phyloP scores from a whole-genome alignment of 2,113 vertebrate genomes.

The Rhinolophus sinicus region DNA sequence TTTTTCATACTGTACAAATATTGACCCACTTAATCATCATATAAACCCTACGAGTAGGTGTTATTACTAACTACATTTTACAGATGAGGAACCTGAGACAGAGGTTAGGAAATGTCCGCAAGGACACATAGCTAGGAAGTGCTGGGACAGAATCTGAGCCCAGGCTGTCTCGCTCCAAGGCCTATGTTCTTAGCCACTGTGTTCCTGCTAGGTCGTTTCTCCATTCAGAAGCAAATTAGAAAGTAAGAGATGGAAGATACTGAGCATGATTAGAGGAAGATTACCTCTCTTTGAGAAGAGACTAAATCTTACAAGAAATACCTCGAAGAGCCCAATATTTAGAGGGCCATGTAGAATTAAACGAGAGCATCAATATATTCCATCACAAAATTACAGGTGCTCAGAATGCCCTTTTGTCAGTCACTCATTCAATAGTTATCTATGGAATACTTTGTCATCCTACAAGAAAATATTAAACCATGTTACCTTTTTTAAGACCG shows the following conservation, averaged over 20 bases:
- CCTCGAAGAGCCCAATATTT: background rate
- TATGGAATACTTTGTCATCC: background rate
- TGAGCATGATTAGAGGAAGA: background rate
- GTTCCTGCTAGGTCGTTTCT: background rate
- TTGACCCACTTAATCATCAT: conserved; percentile 1
- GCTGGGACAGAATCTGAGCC: background rate
- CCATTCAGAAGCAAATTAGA: background rate
- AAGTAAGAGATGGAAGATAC: background rate
- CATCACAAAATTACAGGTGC: background rate
- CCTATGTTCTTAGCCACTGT: background rate
- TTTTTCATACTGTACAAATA: background rate
- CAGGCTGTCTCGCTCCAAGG: background rate
- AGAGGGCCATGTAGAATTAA: background rate
- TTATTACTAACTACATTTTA: background rate
- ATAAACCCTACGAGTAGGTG: background rate
- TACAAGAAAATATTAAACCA: background rate
- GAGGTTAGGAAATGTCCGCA: background rate
- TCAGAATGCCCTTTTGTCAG: background rate
- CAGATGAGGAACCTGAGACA: background rate
- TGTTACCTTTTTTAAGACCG: background rate
- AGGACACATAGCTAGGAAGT: background rate
- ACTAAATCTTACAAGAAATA: background rate
- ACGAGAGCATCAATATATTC: background rate
- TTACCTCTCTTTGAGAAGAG: background rate
- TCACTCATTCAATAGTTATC: background rate